A percentile compares a stretch with the other conserved stretches of the same genome.
These are phyloP conservation scores for Halocynthia roretzi DNA, from an alignment of 23 tunicate species.

Conservation along the genomic window DNA sequence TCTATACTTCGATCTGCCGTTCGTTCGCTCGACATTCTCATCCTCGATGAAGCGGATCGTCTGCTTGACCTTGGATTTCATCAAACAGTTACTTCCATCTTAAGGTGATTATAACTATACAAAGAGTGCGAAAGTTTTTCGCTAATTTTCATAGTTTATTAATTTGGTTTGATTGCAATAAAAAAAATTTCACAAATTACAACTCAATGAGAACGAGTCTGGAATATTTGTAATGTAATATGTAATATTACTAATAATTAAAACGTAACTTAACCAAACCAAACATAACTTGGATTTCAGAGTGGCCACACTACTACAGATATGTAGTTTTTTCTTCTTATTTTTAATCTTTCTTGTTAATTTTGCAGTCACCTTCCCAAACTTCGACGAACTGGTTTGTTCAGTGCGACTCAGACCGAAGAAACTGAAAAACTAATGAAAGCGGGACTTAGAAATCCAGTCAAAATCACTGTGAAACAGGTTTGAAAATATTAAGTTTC, in stretches of 20 bases:
- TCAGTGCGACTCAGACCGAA: conserved; percentile 95
- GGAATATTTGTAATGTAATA: too few species aligned
- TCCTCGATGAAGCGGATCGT: conserved; percentile 96
- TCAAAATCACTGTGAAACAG: conserved; percentile 77
- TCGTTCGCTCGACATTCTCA: conserved; percentile 58
- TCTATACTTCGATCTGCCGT: conserved; percentile 30
- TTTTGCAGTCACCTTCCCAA: conserved; percentile 54
- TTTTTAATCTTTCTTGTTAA: background rate
- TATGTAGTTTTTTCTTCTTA: background rate
- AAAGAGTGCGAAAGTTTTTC: background rate
- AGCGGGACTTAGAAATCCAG: conserved; percentile 97
- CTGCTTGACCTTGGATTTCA: conserved; percentile 94
- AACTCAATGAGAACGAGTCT: too few species aligned
- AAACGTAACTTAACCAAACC: too few species aligned
- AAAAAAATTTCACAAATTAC: too few species aligned
- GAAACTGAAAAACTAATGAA: conserved; percentile 77
- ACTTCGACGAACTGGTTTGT: conserved; percentile 93
- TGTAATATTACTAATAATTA: too few species aligned
- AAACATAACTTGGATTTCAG: too few species aligned
- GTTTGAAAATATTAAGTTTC: conserved; percentile 7
- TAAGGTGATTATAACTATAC: conserved; percentile 32
- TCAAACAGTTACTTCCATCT: conserved; percentile 53
- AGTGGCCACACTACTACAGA: background rate
- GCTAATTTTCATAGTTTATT: background rate
- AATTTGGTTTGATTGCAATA: too few species aligned